Evolutionary conservation across 2,113 vertebrate genomes (phyloP).

Genomic region (Calyptomena viridis): DNA sequence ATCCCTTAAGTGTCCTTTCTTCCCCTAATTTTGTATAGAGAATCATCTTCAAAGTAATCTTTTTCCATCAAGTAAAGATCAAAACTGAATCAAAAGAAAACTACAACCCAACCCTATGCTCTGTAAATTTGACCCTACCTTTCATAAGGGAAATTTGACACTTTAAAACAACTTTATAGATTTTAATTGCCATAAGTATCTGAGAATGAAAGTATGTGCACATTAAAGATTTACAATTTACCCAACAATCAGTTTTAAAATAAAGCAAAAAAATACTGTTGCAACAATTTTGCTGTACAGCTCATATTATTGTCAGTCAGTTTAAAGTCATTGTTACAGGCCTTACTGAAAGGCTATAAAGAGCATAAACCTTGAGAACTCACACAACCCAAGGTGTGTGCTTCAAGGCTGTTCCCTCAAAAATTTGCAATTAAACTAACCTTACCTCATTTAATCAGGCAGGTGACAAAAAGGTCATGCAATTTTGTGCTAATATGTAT

Average conservation of each 20-base stretch:
- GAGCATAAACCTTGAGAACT: not conserved
- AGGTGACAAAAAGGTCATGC: not conserved
- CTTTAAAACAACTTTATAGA: not conserved
- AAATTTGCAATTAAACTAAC: conserved; percentile 13
- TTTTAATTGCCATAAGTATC: not conserved
- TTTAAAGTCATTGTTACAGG: not conserved
- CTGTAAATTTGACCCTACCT: not conserved
- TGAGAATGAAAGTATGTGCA: not conserved
- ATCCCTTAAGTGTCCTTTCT: not conserved
- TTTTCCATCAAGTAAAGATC: not conserved
- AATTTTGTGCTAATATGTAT: not conserved
- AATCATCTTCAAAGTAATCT: not conserved
- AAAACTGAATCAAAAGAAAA: not conserved
- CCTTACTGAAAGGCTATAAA: not conserved
- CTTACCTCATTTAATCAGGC: not conserved
- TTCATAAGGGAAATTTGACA: not conserved
- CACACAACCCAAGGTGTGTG: not conserved
- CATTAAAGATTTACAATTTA: not conserved
- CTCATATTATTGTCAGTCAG: not conserved
- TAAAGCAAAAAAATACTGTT: not conserved
- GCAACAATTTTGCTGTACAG: not conserved
- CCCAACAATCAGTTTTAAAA: not conserved
- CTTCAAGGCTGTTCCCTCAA: not conserved
- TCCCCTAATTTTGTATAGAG: not conserved
- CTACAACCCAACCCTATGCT: rapidly evolving